Conservation (phyloP, 2,113 vertebrate species). For the Melospiza melodia region DNA sequence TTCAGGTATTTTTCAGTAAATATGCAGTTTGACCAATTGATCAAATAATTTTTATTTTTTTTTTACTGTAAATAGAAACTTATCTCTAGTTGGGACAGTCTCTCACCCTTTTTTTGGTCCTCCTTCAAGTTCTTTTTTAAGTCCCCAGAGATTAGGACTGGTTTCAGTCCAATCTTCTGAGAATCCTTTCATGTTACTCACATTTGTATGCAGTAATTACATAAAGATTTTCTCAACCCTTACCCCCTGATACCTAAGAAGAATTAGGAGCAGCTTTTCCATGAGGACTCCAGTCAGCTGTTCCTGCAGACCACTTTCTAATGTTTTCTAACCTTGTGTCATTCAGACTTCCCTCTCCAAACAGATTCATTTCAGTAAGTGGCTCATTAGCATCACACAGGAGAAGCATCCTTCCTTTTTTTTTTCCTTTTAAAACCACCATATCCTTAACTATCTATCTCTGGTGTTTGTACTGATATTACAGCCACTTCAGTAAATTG, state of each 20-base stretch:
- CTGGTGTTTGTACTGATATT: conserved; percentile 75
- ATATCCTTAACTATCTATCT: conserved; percentile 63
- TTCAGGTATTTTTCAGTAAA: background rate
- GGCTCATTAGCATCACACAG: conserved; percentile 73
- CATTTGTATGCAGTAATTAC: conserved; percentile 5
- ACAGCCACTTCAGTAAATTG: conserved; percentile 68
- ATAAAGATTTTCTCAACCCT: conserved; percentile 43
- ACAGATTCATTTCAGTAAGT: conserved; percentile 75
- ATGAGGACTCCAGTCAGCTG: conserved; percentile 47
- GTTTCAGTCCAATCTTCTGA: conserved; percentile 9
- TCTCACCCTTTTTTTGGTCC: background rate
- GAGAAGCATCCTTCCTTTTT: conserved; percentile 51
- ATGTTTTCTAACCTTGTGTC: conserved; percentile 67
- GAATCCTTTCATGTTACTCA: conserved; percentile 13
- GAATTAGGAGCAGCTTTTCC: conserved; percentile 20
- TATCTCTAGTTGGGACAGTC: background rate
- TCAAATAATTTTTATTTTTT: background rate
- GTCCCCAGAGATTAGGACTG: background rate
- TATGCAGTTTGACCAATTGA: background rate
- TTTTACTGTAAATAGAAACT: background rate
- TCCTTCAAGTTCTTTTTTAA: background rate
- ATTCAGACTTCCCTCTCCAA: conserved; percentile 67
- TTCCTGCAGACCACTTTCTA: conserved; percentile 57
- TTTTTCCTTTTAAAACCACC: conserved; percentile 31
- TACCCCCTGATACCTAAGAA: conserved; percentile 49